Percentiles rank a stretch among this genome's conserved stretches.
These are phyloP conservation scores for Hartigia nigra DNA, from an alignment of 2,888 invertebrate genomes.

Conservation along the genomic window DNA sequence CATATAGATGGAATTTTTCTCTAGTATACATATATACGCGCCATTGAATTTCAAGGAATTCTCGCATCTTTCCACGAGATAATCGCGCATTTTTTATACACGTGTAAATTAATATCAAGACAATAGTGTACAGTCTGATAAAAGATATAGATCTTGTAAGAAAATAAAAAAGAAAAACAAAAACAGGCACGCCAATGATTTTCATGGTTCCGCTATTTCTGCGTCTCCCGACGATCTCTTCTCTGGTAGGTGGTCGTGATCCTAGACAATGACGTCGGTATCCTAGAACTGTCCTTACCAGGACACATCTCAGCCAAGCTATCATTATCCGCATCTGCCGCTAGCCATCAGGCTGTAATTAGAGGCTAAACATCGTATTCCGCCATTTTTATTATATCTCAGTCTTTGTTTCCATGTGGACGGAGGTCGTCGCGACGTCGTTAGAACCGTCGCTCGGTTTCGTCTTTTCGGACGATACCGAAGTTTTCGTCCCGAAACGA, in stretches of 20 bases:
- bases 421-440: constrained; percentile 14
- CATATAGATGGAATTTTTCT: constrained; percentile 43
- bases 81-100: background rate
- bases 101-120: background rate
- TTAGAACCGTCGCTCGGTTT: constrained; percentile 4
- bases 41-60: background rate
- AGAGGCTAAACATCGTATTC: constrained; percentile 47
- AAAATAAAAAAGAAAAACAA: background rate
- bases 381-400: constrained; percentile 45
- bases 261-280: constrained; percentile 1
- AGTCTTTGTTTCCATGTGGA: constrained; percentile 45
- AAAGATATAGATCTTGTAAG: background rate
- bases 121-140: background rate
- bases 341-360: constrained; percentile 49
- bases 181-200: constrained; percentile 6
- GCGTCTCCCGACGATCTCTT: background rate
- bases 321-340: constrained; percentile 63
- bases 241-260: background rate
- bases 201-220: constrained; percentile 6
- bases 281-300: constrained; percentile 19
- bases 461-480: background rate
- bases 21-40: constrained; percentile 8
- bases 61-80: background rate
- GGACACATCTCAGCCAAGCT: constrained; percentile 56
- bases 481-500: background rate